These are phyloP conservation scores for Cyrtonyx montezumae DNA, from an alignment of 2,113 vertebrate species.

Conservation along the genomic window DNA sequence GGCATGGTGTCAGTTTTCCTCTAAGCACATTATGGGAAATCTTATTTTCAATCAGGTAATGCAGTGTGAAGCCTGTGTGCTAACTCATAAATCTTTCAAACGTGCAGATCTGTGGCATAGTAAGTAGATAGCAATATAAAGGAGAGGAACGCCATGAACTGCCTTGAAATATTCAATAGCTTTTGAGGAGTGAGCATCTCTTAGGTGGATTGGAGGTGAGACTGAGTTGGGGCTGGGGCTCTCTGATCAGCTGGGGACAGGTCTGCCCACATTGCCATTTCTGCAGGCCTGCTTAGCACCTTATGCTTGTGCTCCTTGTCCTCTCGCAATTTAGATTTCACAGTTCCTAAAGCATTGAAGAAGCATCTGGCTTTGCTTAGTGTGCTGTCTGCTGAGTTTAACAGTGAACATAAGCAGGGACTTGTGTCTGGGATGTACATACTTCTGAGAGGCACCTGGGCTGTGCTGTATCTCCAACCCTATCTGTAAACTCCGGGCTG, in stretches of 20 bases:
- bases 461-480: background rate
- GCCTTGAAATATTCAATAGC: background rate
- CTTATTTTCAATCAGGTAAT: background rate
- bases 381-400: background rate
- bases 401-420: background rate
- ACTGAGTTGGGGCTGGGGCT: background rate
- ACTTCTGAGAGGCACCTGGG: background rate
- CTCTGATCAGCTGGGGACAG: background rate
- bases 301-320: background rate
- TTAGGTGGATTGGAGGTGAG: background rate
- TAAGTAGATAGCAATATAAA: background rate
- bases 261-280: fast-evolving
- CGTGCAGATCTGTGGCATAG: background rate
- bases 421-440: background rate
- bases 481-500: background rate
- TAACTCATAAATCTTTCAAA: background rate
- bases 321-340: background rate
- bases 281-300: fast-evolving
- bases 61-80: background rate
- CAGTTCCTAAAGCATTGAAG: background rate
- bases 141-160: background rate
- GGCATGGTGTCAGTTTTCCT: background rate
- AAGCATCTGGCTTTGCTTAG: background rate
- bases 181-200: background rate
- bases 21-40: background rate